These are phyloP conservation scores for Mechanitis messenoides DNA, from an alignment of 2,888 invertebrate genomes.

Conservation along the genomic window DNA sequence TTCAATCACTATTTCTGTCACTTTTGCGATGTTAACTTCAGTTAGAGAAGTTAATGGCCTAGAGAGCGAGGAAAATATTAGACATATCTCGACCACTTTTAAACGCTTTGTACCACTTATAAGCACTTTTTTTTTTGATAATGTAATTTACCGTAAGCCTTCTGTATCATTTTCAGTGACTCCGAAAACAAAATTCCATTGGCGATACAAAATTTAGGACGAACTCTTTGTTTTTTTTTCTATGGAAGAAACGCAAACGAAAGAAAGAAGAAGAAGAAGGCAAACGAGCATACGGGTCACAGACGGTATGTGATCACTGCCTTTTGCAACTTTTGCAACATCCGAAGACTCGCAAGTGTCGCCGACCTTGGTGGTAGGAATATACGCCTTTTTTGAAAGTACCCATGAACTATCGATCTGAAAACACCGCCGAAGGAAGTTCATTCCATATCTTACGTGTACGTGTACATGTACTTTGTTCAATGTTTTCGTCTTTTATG, in stretches of 20 bases:
- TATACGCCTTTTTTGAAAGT: too few species aligned
- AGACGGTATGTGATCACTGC: too few species aligned
- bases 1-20: too few species aligned
- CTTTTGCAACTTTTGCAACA: too few species aligned
- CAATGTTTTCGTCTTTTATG: conserved; percentile 19
- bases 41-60: conserved; percentile 9
- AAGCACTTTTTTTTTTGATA: conserved; percentile 5
- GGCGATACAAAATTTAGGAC: conserved; percentile 30
- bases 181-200: conserved; percentile 31
- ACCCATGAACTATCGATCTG: too few species aligned
- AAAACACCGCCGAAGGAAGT: too few species aligned
- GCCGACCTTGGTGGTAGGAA: too few species aligned
- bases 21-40: conserved; percentile 8
- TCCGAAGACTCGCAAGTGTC: too few species aligned
- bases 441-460: too few species aligned
- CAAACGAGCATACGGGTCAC: too few species aligned
- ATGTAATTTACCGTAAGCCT: neutral
- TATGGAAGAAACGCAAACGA: too few species aligned
- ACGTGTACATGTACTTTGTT: conserved; percentile 8
- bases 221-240: conserved; percentile 17
- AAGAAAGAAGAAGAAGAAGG: too few species aligned
- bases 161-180: conserved; percentile 20
- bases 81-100: conserved; percentile 9
- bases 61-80: conserved; percentile 8
- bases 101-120: conserved; percentile 12